Conservation (phyloP, 2,888 invertebrate species). For the Ametastegia equiseti region DNA sequence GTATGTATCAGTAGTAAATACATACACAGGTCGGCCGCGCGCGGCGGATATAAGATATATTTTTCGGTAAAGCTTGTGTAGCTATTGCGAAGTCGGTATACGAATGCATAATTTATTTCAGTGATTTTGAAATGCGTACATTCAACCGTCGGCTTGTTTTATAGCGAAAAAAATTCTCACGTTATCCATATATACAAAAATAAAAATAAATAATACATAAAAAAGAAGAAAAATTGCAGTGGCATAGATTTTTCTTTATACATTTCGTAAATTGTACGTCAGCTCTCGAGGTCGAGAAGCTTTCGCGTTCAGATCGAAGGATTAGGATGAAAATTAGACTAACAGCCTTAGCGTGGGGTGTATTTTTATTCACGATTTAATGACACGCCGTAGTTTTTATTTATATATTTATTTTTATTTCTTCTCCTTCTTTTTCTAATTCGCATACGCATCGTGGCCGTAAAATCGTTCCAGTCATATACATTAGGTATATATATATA, state of each 20-base stretch:
- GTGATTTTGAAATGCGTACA: neutral
- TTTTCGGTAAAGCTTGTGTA: neutral
- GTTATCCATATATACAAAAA: too few species aligned
- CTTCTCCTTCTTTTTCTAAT: too few species aligned
- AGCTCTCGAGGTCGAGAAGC: too few species aligned
- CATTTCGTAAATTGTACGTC: neutral
- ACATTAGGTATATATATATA: too few species aligned
- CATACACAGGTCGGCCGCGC: neutral
- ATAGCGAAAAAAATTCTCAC: neutral
- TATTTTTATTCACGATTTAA: conserved; percentile 32
- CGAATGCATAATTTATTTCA: conserved; percentile 23
- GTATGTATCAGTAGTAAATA: conserved; percentile 4
- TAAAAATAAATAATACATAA: neutral
- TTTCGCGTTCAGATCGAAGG: neutral
- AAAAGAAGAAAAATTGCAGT: neutral
- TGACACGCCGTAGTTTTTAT: neutral
- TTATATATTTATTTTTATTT: neutral
- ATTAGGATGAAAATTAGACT: neutral
- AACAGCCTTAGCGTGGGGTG: neutral
- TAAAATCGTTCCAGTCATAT: neutral
- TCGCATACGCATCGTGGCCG: neutral
- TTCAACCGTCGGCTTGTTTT: neutral
- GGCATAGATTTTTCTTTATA: neutral
- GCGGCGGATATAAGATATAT: neutral
- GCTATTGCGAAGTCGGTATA: neutral